phyloP scores from a whole-genome alignment of 2,113 vertebrate species.

The Mohoua ochrocephala region DNA sequence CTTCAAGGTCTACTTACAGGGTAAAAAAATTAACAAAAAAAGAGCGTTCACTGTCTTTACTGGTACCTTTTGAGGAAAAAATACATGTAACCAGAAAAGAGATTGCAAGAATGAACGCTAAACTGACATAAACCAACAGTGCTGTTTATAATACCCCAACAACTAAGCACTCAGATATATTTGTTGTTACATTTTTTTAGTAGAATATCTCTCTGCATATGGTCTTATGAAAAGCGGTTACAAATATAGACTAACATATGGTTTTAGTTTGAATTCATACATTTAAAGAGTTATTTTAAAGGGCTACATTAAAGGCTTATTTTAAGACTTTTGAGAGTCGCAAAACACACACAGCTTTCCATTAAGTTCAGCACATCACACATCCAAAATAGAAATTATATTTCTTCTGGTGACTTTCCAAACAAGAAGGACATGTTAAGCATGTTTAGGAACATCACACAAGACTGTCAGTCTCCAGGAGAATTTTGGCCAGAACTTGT shows the following conservation, averaged over 20 bases:
- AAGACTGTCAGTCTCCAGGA: neutral
- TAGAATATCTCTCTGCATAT: neutral
- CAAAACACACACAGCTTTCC: neutral
- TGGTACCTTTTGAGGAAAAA: neutral
- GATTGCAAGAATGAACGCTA: neutral
- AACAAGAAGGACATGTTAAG: neutral
- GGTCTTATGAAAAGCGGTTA: neutral
- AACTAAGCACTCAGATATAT: neutral
- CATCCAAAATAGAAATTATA: neutral
- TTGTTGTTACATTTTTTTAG: neutral
- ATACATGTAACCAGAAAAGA: neutral
- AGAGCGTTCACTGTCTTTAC: neutral
- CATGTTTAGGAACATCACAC: neutral
- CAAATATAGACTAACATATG: neutral
- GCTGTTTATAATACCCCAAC: neutral
- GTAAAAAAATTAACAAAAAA: neutral
- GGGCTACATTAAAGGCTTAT: neutral
- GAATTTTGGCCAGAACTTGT: neutral
- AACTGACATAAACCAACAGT: neutral
- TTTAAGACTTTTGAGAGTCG: neutral
- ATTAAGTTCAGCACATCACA: neutral
- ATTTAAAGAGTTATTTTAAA: neutral
- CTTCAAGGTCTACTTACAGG: neutral
- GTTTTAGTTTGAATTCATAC: neutral
- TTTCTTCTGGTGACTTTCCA: neutral